phyloP scores from a whole-genome alignment of 2,888 invertebrate species.

The Aspidapion aeneum region DNA sequence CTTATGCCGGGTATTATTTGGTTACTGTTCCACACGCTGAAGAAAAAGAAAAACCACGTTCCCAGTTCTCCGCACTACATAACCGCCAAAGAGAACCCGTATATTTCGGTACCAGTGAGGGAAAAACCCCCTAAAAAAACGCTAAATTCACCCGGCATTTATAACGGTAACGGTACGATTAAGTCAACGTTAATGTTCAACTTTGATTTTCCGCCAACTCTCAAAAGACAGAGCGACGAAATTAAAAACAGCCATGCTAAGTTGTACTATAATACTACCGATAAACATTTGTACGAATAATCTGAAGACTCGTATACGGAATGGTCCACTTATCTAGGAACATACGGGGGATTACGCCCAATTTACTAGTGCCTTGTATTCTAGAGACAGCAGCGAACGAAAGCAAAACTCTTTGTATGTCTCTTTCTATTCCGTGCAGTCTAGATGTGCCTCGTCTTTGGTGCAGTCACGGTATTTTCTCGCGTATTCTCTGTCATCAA shows the following conservation, averaged over 20 bases:
- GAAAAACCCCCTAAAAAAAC: conserved; percentile 57
- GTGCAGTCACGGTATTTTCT: no score
- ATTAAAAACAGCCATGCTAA: conserved; percentile 57
- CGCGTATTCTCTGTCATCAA: no score
- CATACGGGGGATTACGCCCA: no score
- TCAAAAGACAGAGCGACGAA: conserved; percentile 61
- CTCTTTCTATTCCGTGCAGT: no score
- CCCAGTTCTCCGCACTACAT: conserved; percentile 80
- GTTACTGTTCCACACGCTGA: conserved; percentile 31
- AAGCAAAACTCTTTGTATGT: no score
- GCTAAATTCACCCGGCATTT: conserved; percentile 38
- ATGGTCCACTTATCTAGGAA: neutral
- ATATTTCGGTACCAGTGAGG: conserved; percentile 77
- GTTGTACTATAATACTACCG: conserved; percentile 34
- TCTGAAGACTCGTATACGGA: neutral
- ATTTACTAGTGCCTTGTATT: no score
- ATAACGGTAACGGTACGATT: conserved; percentile 35
- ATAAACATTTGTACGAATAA: conserved; percentile 37
- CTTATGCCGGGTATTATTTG: conserved; percentile 37
- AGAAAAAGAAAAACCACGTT: conserved; percentile 54
- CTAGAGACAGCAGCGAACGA: no score
- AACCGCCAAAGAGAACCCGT: conserved; percentile 76
- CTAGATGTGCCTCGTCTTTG: no score
- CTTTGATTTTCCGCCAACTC: conserved; percentile 56
- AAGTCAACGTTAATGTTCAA: conserved; percentile 67